phyloP scores from a whole-genome alignment of 2,113 vertebrate genomes.

The Platycercus adscitus region DNA sequence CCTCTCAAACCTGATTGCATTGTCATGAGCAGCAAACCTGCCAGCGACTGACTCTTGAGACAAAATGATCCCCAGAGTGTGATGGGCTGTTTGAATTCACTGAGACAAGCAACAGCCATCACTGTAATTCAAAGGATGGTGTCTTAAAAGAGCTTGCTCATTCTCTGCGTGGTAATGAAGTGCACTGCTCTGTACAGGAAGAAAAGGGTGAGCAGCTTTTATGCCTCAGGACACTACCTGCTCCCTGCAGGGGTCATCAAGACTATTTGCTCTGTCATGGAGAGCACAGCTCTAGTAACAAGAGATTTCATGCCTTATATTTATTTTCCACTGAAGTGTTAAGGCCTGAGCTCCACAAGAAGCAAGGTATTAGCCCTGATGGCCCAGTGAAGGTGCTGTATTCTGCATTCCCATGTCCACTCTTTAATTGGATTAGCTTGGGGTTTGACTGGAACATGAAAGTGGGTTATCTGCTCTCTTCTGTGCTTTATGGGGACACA shows the following conservation, averaged over 20 bases:
- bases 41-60: background rate
- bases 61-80: background rate
- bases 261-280: background rate
- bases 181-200: background rate
- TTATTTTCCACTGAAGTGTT: conserved; percentile 13
- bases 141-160: background rate
- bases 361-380: background rate
- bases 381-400: background rate
- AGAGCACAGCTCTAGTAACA: background rate
- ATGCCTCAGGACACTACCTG: background rate
- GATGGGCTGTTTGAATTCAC: background rate
- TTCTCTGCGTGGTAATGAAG: background rate
- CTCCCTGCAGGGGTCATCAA: conserved; percentile 24
- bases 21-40: background rate
- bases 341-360: background rate
- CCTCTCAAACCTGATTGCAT: background rate
- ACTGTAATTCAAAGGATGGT: background rate
- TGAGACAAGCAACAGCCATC: background rate
- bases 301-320: background rate
- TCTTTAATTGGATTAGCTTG: conserved; percentile 30
- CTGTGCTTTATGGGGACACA: background rate
- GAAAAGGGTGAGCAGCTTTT: background rate
- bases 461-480: background rate
- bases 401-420: background rate
- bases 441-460: background rate